Percentiles rank a stretch among this genome's conserved stretches.
Evolutionary conservation across 2,888 invertebrate genomes (phyloP).

Genomic region (Odontocerum albicorne): DNA sequence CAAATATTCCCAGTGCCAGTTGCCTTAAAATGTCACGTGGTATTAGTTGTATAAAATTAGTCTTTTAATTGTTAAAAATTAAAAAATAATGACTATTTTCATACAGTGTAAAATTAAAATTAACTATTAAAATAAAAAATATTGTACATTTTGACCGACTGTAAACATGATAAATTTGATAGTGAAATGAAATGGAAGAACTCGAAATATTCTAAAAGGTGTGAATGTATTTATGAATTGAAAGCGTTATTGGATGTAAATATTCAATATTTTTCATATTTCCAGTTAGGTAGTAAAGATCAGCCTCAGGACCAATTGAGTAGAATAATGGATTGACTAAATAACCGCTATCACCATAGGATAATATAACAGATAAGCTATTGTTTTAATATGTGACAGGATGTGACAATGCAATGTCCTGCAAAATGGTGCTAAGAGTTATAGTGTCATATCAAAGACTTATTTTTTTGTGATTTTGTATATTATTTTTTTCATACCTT

Average conservation of each 20-base stretch:
- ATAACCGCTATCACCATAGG: slow-evolving; percentile 20
- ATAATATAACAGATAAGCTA: slow-evolving; percentile 16
- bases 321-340: slow-evolving; percentile 19
- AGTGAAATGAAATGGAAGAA: too few relatives aligned
- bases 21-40: slow-evolving; percentile 32
- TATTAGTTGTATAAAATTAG: slow-evolving; percentile 18
- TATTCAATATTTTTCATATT: slow-evolving; percentile 28
- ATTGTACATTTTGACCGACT: too few relatives aligned
- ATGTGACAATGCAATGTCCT: slow-evolving; percentile 27
- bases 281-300: slow-evolving; percentile 16
- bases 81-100: neutral
- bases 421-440: slow-evolving; percentile 36
- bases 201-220: too few relatives aligned
- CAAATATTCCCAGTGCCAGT: slow-evolving; percentile 24
- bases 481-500: too few relatives aligned
- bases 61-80: too few relatives aligned
- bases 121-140: neutral
- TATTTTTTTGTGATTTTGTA: slow-evolving; percentile 14
- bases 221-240: slow-evolving; percentile 18
- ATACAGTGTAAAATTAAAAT: neutral
- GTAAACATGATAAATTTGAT: too few relatives aligned
- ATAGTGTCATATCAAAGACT: slow-evolving; percentile 38
- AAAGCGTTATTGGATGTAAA: slow-evolving; percentile 16
- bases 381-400: slow-evolving; percentile 24
- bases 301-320: slow-evolving; percentile 30